Evolutionary conservation across 2,888 invertebrate species (phyloP), one percentile per base, ranked within the genome.

Genomic region (Cheilosia vernalis): DNA sequence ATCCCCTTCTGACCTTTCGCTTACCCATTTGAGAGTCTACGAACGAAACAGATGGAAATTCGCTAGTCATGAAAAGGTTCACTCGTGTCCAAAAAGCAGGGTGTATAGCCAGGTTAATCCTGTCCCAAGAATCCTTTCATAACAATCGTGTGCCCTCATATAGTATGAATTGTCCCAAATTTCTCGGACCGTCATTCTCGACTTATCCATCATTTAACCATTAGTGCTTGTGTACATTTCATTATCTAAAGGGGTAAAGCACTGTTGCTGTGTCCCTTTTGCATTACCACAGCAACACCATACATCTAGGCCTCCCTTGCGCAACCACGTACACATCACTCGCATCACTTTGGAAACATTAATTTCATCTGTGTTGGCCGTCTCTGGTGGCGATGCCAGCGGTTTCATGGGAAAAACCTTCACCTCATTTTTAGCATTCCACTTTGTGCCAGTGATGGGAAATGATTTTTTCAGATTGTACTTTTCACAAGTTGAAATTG

Each of bases 341-440:
- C 47, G 37, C 49, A 63, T 74, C 37, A 49, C 74, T 63, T 80
- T 55, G 73, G 61, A 74, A 51, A 74, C 61, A 80, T 80, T 74
- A 67, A 80, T 67, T 67, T 80, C 61, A 74, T 81, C 80, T 69
- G 21, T 42, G 67, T 55, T 55, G 61, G 47, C 40, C 61, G 63
- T 61, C 80, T 69, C 61, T 74, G 47, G 2, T 13, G 37, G 37
- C 37, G 37, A 13, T 47, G 19, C 47, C 17, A 17, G 2, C 17
- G 53, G 55, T 49, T 81, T 55, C 47, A 53, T 61, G 17, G 19
- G 7, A 19, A 53, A 40, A 74, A 74, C 80, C 80, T 81, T 81
- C 74, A 81, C 80, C 80, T 69, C 55, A 30, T 81, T 74, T 80
- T 17, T 27, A n/a, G 30, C 61, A 61, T 67, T 55, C 44, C 74